Evolutionary conservation across 2,797 vertebrate genomes (phyloP), one percentile per base, ranked within the genome.

Genomic region (Aselliscus stoliczkanus): DNA sequence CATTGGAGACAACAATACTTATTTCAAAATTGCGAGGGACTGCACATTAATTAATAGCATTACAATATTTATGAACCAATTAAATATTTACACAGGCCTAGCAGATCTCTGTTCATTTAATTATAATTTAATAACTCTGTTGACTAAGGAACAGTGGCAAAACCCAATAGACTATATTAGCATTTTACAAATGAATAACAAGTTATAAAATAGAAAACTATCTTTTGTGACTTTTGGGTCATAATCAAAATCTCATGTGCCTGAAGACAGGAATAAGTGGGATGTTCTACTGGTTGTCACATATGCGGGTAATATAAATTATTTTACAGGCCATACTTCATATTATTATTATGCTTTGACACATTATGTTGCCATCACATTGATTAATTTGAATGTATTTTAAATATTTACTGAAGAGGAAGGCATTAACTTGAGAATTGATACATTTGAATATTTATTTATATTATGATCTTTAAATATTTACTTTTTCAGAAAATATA

Each of bases 21-120:
- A 29, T 85, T 92, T 62, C 65, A 88, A 12, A 93, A 64, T 95
- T 95, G 91, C 80, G 88, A 96, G 81, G 79, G 93, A 97, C 92
- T 96, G 42, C 34, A 95, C 0, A 3, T 95, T 92, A 97, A 97
- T 98, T 97, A 98, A 95, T 88, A 96, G 27, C 58, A 97, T 98
- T 98, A 89, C 37, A 95, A 95, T 85, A 96, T 97, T 97, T 97
- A 97, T 97, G 70, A 98, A 91, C 50, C 47, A 97, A 97, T 97
- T 98, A 97, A 97, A 77, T 97, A 97, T 98, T 97, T 98, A 96
- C 90, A 96, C 23, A 91, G 75, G 82, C 92, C 79, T 89, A 97
- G 76, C 52, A 94, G 67, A 97, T 97, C 86, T 9, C 5, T 42
- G 31, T 95, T 92, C 88, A 85, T 88, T 96, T 97, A 96, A 97